A percentile compares a stretch with the other conserved stretches of the same genome.
These are phyloP conservation scores for Zhengitettix transpicula DNA, from an alignment of 2,888 invertebrate genomes.

Conservation along the genomic window DNA sequence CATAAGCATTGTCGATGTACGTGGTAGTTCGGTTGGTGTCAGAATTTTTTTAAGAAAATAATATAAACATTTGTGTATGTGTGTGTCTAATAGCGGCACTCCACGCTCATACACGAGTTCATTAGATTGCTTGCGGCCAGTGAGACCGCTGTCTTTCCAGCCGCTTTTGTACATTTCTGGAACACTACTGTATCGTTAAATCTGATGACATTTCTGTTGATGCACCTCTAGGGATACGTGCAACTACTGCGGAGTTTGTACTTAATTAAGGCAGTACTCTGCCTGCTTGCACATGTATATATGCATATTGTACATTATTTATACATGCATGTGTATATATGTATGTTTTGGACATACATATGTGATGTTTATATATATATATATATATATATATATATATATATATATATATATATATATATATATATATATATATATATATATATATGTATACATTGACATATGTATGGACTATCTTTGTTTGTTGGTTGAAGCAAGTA, in stretches of 20 bases:
- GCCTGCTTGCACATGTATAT: neutral
- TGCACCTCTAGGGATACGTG: constrained; percentile 9
- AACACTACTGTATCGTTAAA: too few species aligned
- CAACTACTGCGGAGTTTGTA: neutral
- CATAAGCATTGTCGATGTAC: constrained; percentile 2
- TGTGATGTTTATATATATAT: too few species aligned
- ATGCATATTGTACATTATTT: constrained; percentile 2
- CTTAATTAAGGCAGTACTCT: neutral
- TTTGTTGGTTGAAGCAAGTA: neutral
- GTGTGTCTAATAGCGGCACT: too few species aligned
- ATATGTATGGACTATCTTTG: neutral
- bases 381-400: too few species aligned
- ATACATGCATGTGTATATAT: constrained; percentile 3
- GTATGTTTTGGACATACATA: neutral
- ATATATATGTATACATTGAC: neutral
- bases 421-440: too few species aligned
- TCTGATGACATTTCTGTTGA: constrained; percentile 13
- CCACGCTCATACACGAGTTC: too few species aligned
- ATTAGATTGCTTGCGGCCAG: too few species aligned
- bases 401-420: neutral
- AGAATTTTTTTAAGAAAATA: constrained; percentile 8
- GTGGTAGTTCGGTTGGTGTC: constrained; percentile 7
- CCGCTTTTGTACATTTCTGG: too few species aligned
- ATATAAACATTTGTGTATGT: neutral
- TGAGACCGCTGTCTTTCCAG: too few species aligned